A percentile compares a stretch with the other conserved stretches of the same genome.
These are phyloP conservation scores for Anguilla anguilla DNA, from an alignment of 2,797 vertebrate genomes.

Conservation along the genomic window DNA sequence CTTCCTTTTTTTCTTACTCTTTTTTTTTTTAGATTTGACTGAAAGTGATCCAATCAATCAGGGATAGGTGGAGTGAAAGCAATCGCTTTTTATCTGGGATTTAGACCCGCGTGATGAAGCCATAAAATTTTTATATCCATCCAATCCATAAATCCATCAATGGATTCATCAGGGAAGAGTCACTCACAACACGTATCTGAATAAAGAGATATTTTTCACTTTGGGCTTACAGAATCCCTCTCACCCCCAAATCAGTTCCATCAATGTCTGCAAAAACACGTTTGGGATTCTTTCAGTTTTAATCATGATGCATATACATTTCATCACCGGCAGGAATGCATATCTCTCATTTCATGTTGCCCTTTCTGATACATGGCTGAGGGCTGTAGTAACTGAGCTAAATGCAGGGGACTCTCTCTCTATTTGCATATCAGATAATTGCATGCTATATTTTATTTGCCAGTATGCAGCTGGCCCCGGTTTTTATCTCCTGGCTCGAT, in stretches of 20 bases:
- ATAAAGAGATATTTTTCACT: background rate
- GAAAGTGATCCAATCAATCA: background rate
- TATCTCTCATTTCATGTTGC: background rate
- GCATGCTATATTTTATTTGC: background rate
- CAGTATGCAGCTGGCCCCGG: background rate
- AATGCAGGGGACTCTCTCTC: background rate
- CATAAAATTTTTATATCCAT: background rate
- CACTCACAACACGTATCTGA: background rate
- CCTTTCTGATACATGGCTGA: background rate
- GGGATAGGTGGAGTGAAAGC: background rate
- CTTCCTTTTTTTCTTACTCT: background rate
- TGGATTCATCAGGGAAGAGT: slow-evolving; percentile 2
- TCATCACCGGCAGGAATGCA: background rate
- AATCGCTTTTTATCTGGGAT: background rate
- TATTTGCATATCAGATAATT: slow-evolving; percentile 10
- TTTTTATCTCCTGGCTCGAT: background rate
- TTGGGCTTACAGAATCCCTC: background rate
- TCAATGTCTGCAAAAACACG: background rate
- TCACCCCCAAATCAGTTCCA: background rate
- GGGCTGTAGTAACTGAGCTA: background rate
- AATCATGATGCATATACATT: background rate
- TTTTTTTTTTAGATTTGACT: background rate
- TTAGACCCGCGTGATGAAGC: background rate
- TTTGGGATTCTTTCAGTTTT: background rate
- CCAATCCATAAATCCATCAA: background rate